Conservation (phyloP, 2,888 invertebrate genomes). For the Brenthis ino region DNA sequence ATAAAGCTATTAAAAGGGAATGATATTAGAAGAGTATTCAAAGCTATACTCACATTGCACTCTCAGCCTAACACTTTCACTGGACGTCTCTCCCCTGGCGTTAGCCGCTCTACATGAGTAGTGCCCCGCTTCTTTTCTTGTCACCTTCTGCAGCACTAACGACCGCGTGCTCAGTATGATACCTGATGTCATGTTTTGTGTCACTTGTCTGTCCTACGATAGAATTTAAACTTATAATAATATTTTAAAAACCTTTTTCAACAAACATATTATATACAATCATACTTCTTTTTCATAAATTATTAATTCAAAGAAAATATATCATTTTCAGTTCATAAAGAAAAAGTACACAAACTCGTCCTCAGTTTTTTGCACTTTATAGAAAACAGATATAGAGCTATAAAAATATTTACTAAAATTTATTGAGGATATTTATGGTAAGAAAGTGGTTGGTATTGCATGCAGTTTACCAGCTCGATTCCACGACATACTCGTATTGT, state of each 20-base stretch:
- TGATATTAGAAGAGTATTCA: neutral
- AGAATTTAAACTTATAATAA: neutral
- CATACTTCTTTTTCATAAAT: no score
- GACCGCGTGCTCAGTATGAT: constrained; percentile 94
- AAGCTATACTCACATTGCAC: constrained; percentile 89
- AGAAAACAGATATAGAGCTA: no score
- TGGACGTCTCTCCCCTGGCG: constrained; percentile 90
- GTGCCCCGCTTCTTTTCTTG: constrained; percentile 89
- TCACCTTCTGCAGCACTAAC: constrained; percentile 92
- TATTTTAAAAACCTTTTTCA: neutral
- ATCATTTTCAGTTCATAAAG: no score
- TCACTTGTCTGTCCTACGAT: constrained; percentile 81
- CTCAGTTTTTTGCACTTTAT: no score
- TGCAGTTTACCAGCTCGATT: no score
- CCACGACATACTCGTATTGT: no score
- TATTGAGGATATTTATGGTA: constrained; percentile 1
- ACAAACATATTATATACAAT: neutral
- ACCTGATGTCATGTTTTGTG: constrained; percentile 92
- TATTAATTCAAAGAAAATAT: no score
- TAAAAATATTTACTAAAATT: neutral
- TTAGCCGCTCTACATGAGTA: constrained; percentile 93
- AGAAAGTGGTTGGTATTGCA: no score
- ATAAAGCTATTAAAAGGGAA: no score
- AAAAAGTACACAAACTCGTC: no score
- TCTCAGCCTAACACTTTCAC: constrained; percentile 87